Base-by-base conservation (phyloP, 1,140 invertebrate genomes). In the Melanaphis sacchari region DNA sequence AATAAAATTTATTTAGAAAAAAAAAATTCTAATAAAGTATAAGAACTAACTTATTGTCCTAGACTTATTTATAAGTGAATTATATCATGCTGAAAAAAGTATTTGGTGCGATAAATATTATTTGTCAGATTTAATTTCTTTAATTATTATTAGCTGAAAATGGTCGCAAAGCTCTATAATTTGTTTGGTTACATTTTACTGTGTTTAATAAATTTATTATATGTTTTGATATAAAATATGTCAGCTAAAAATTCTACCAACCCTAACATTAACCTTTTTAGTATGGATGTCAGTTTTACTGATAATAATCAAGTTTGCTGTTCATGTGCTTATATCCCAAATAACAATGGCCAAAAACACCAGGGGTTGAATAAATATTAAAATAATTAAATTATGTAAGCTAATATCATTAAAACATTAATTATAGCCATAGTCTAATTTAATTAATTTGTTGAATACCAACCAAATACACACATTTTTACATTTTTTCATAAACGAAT, bases 331-430 rank as follows among this genome's bases (percentile, higher is more conserved):
- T 89, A 52, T 36, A 89, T 38, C 36, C 46, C n/a, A 89, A 89
- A 89, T 38, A 89, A 89, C 46, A 89, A 52, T 7, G 21, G 3
- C 21, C 46, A 46, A 36, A 52, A 24, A 89, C 46, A 88, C 46
- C n/a, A 22, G 15, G 87, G 87, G 46, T 52, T 52, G 24, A 89
- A 52, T 49, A 89, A 89, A 89, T 89, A 89, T 89, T 36, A 89
- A 52, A 89, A 52, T 89, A 89, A 89, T 89, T 89, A 89, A 89
- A 89, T 52, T 52, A 89, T 49, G 87, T 38, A 89, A 36, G n/a
- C 46, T 89, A 52, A 52, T 89, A 52, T 38, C 46, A 52, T 52
- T 88, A 88, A 38, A 88, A 88, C 46, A 49, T n/a, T 49, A 88
- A 88, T 41, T 36, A 49, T 88, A 49, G 31, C 31, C n/a, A 49